Evolutionary conservation across 2,888 invertebrate species (phyloP), one percentile per base, ranked within the genome.

Genomic region (Dicycla oo): DNA sequence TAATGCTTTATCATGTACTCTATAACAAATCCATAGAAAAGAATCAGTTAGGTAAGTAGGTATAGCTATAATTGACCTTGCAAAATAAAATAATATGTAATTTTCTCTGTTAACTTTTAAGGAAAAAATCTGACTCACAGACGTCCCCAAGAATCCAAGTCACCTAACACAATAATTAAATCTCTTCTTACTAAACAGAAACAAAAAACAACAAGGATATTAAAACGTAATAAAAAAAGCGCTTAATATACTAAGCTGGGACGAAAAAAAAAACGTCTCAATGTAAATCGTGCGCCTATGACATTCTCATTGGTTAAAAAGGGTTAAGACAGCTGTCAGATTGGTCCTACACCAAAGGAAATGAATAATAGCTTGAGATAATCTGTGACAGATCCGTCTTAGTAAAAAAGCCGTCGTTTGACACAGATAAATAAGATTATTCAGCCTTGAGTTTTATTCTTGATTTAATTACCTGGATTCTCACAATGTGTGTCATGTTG

Each of bases 241-340:
- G 86, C 89, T 90, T 90, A 90, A 89, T 90, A 91, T 87, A 88
- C 86, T 69, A 82, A 85, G 84, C 78, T 78, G 85, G 81, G 78
- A 82, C 83, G 82, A 89, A 88, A 91, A 90, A n/a, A 91, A 91
- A 90, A 90, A 88, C 86, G 76, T 79, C 85, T 88, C 86, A 91
- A 93, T 93, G 92, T 93, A 92, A 93, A 93, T 91, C 92, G 91
- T 93, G 93, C 88, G 91, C 91, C 94, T 94, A 93, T 93, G 94
- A 93, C 93, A 93, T 93, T 93, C 93, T 93, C 93, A 95, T 94
- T 95, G 95, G 95, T 93, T 95, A 94, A 95, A 95, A 96, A 96
- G 95, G 95, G 96, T 95, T 95, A 93, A 94, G 94, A 93, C 94
- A 94, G 93, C 95, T 95, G 95, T 95, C 94, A 95, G 93, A 94